phyloP scores from a whole-genome alignment of 1,140 invertebrate species.

The Nixonia krombeini region DNA sequence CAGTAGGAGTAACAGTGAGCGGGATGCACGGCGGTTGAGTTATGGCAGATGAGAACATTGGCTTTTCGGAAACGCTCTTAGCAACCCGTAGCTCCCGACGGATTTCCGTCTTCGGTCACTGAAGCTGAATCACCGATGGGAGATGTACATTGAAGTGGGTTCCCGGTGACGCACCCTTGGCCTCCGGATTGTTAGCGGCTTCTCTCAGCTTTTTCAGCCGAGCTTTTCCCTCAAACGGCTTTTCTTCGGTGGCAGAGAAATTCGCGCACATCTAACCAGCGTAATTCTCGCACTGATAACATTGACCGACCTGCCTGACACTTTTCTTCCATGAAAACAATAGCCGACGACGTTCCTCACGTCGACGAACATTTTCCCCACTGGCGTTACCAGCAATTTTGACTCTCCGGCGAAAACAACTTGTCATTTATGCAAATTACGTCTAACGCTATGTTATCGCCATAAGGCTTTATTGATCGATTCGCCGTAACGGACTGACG shows the following conservation, averaged over 20 bases:
- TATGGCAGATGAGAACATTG: conserved; percentile 1
- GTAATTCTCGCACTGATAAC: too few relatives aligned
- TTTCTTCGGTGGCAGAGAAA: too few relatives aligned
- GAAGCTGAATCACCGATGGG: conserved; percentile 20
- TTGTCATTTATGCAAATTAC: too few relatives aligned
- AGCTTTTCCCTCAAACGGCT: conserved; percentile 16
- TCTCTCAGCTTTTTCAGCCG: conserved; percentile 17
- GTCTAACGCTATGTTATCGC: neutral
- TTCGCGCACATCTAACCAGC: too few relatives aligned
- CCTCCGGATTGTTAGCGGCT: conserved; percentile 30
- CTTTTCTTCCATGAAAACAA: too few relatives aligned
- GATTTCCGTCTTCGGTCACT: conserved; percentile 18
- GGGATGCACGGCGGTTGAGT: conserved; percentile 11
- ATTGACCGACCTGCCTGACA: too few relatives aligned
- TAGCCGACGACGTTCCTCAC: too few relatives aligned
- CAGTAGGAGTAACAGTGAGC: neutral
- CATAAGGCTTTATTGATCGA: neutral
- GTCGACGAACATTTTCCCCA: too few relatives aligned
- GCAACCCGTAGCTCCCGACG: neutral
- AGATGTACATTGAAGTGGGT: conserved; percentile 13
- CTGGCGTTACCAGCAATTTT: too few relatives aligned
- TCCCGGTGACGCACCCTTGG: conserved; percentile 17
- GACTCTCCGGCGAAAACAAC: too few relatives aligned
- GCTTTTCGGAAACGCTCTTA: conserved; percentile 22
- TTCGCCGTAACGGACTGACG: too few relatives aligned